These are phyloP conservation scores for Acyrthosiphon pisum DNA, from an alignment of 1,140 invertebrate species.

Conservation along the genomic window DNA sequence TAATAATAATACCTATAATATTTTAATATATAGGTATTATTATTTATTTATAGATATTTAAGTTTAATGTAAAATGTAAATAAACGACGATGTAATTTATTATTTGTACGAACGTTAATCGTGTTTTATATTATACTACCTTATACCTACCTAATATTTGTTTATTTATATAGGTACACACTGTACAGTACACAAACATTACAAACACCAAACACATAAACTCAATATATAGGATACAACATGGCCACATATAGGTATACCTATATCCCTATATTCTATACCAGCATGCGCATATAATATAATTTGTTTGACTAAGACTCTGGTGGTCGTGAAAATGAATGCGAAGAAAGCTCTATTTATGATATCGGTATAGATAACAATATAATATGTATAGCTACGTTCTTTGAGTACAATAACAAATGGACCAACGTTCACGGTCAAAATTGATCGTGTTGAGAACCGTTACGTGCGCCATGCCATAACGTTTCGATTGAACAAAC, in stretches of 20 bases:
- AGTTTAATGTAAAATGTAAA: neutral
- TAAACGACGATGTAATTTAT: neutral
- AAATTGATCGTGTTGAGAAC: conserved; percentile 32
- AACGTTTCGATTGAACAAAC: conserved; percentile 27
- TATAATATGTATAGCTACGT: neutral
- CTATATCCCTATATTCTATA: neutral
- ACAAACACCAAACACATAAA: neutral
- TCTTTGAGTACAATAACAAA: neutral
- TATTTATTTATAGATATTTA: neutral
- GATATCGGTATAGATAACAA: neutral
- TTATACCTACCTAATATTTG: neutral
- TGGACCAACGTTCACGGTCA: conserved; percentile 29
- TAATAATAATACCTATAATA: neutral
- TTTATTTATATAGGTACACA: neutral
- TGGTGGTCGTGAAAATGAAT: neutral
- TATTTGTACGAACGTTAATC: neutral
- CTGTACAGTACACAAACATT: neutral
- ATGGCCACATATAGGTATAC: no score
- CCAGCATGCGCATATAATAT: neutral
- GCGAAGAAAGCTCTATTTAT: neutral
- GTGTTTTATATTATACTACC: neutral
- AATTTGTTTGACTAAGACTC: neutral
- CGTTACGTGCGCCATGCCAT: neutral
- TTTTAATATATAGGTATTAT: no score
- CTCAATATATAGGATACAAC: neutral